Base-by-base conservation (phyloP, 2,888 invertebrate species). In the Euproctis similis region DNA sequence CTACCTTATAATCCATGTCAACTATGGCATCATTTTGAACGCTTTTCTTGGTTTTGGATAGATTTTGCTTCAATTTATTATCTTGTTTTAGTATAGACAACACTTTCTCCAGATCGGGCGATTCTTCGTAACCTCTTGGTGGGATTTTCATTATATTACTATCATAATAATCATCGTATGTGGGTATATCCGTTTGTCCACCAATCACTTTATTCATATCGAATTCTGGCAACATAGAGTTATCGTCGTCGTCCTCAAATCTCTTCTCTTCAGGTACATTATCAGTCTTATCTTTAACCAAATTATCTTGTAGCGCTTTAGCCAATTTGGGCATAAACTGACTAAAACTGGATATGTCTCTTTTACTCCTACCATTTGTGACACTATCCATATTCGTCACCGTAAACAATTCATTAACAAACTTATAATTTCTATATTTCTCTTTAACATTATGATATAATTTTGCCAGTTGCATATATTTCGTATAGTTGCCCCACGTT, bases 401-500 rank as follows among this genome's bases (percentile, higher is more conserved):
- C 6, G 41, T 26, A 25, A 65, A 70, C 4, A 80, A 40, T 46
- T 78, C 75, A 26, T 75, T 74, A 0, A 63, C 66, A 36, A 48
- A 80, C 42, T 82, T 80, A 31, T 77, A 82, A 22, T 65, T 50
- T 46, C 64, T 72, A 46, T 81, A 81, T 32, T 55, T 75, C 4
- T 72, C 59, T 22, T 48, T 58, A 0, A 67, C 54, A 17, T 44
- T 35, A 6, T 65, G 55, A 27, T 61, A 78, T 3, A 78, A 35
- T 41, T 63, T 65, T 1, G 57, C 53, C 19, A 67, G 31, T 44
- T 66, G 50, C 4, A 48, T 8, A 36, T 86, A 84, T 34, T 69
- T 77, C 8, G 55, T 63, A 23, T 80, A 71, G 30, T 77, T 85
- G 0, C 88, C 93, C 93, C 92, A 93, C 0, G 91, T 92, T 34